Percentiles rank a stretch among this genome's conserved stretches.
These are phyloP conservation scores for Plecturocebus donacophilus DNA, from an alignment of 2,113 vertebrate genomes.

Conservation along the genomic window DNA sequence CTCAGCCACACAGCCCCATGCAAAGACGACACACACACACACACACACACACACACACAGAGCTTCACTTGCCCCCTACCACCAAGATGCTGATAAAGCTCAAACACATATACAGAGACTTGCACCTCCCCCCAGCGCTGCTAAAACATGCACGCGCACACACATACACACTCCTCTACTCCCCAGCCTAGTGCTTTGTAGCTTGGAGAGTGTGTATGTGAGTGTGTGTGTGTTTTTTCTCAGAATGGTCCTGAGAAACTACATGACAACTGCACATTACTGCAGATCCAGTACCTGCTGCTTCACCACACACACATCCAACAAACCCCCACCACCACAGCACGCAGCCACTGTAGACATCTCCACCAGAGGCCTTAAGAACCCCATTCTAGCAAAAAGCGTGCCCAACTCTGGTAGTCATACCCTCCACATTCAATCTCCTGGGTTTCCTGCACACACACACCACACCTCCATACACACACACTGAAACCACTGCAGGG, in stretches of 20 bases:
- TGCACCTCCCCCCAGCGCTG: neutral
- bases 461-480: neutral
- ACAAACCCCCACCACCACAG: neutral
- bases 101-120: slow-evolving; percentile 1
- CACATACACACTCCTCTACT: neutral
- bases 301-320: neutral
- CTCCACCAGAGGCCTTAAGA: slow-evolving; percentile 26
- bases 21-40: slow-evolving; percentile 36
- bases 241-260: slow-evolving; percentile 54
- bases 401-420: neutral
- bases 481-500: slow-evolving; percentile 39
- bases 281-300: slow-evolving; percentile 70
- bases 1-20: slow-evolving; percentile 53
- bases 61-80: slow-evolving; percentile 14
- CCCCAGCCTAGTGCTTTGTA: slow-evolving; percentile 48
- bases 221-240: slow-evolving; percentile 9
- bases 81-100: slow-evolving; percentile 44
- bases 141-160: neutral
- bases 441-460: neutral
- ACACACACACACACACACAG: neutral
- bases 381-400: slow-evolving; percentile 51
- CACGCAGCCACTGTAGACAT: slow-evolving; percentile 34
- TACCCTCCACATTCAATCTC: neutral
- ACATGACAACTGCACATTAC: slow-evolving; percentile 65
- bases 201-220: slow-evolving; percentile 50